phyloP scores from a whole-genome alignment of 2,888 invertebrate species.

The Branchipolynoe longqiensis region DNA sequence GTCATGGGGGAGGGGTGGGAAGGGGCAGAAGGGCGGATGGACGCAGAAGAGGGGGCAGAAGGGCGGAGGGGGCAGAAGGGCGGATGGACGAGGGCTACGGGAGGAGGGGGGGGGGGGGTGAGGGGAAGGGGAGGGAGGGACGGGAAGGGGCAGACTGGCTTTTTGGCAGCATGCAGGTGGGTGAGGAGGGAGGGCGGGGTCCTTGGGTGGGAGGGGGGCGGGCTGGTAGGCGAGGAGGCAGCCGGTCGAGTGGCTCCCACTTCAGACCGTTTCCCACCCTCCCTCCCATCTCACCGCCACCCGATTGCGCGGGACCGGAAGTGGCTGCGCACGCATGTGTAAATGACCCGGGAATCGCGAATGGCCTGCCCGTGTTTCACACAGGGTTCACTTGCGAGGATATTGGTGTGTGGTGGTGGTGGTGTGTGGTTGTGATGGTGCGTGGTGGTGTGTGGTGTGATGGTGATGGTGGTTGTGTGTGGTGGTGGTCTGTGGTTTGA shows the following conservation, averaged over 20 bases:
- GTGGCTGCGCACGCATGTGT: conserved; percentile 4
- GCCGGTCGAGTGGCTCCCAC: neutral
- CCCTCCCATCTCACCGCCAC: no score
- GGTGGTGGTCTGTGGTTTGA: no score
- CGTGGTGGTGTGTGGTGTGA: no score
- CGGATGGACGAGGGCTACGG: no score
- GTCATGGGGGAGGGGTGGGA: neutral
- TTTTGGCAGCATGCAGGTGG: no score
- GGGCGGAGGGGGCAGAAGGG: neutral
- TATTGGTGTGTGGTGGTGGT: no score
- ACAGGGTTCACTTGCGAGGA: no score
- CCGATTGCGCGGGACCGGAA: neutral
- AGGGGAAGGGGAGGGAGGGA: neutral
- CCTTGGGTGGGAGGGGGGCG: neutral
- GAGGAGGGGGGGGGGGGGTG: conserved; percentile 10
- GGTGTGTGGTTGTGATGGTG: no score
- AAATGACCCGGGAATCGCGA: neutral
- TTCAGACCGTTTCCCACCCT: neutral
- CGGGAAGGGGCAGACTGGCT: neutral
- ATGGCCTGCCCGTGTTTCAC: neutral
- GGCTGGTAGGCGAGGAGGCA: neutral
- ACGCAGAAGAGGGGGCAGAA: no score
- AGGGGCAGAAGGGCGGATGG: neutral
- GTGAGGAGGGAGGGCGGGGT: no score
- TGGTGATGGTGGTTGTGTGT: no score